phyloP scores from a whole-genome alignment of 2,888 invertebrate species.

The Furcula furcula region DNA sequence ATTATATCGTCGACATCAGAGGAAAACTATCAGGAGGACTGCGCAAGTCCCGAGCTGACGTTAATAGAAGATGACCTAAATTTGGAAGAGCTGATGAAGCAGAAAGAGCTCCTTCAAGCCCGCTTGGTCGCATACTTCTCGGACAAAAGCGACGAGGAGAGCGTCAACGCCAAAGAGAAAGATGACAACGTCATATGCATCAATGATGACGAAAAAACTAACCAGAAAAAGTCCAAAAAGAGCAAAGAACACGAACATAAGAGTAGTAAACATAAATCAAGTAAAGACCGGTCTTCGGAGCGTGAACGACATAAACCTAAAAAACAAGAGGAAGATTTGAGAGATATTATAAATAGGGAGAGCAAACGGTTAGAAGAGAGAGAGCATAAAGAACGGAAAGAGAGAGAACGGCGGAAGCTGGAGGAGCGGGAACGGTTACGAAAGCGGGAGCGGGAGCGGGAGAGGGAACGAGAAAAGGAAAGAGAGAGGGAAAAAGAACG shows the following conservation, averaged over 20 bases:
- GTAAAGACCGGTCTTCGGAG: conserved; percentile 53
- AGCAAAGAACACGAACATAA: conserved; percentile 52
- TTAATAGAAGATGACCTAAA: conserved; percentile 93
- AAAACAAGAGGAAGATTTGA: conserved; percentile 67
- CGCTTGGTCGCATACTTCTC: conserved; percentile 88
- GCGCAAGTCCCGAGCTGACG: conserved; percentile 86
- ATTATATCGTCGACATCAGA: conserved; percentile 86
- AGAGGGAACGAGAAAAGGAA: conserved; percentile 42
- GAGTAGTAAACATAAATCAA: conserved; percentile 62
- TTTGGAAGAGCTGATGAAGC: conserved; percentile 93
- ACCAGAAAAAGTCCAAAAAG: conserved; percentile 64
- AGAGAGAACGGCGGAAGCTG: conserved; percentile 50
- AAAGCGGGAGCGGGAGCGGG: conserved; percentile 43
- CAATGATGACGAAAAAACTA: conserved; percentile 67
- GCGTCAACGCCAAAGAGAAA: conserved; percentile 32
- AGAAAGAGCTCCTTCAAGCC: conserved; percentile 92
- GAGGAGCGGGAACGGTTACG: conserved; percentile 41
- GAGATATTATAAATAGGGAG: conserved; percentile 59
- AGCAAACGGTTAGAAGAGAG: conserved; percentile 59
- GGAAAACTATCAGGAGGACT: conserved; percentile 83
- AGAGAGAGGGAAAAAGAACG: conserved; percentile 33
- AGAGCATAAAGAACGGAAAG: conserved; percentile 60
- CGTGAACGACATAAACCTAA: conserved; percentile 49
- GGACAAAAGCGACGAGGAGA: conserved; percentile 83
- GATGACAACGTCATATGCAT: conserved; percentile 69